Evolutionary conservation across 2,797 vertebrate species (phyloP), one percentile per base, ranked within the genome.

Genomic region (Naso thynnoides): DNA sequence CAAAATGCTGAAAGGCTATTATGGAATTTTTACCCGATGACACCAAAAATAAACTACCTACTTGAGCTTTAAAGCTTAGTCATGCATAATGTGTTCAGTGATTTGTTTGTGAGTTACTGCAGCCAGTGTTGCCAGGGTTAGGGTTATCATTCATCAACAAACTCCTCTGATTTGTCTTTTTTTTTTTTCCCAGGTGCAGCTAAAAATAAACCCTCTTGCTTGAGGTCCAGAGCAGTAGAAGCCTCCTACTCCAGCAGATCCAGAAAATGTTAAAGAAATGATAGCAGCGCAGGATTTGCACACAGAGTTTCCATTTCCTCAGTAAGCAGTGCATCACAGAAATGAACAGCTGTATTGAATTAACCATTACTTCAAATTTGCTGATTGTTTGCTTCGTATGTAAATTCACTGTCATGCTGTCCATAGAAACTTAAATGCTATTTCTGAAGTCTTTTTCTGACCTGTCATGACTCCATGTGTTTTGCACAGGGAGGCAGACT

Each of bases 401-500:
- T 45, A n/a, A 52, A 6, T n/a, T 36, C 33, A 15, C 47, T 38
- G 21, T 38, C 4, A 8, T 33, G 11, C 29, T 11, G 13, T 47
- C 1, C 14, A n/a, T 13, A 0, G 14, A 1, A 52, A 36, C 29
- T 13, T 7, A 10, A 13, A 13, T 61, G 29, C 39, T 47, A 33
- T 42, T 19, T 47, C n/a, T 52, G 3, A 66, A n/a, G 8, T 64
- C 2, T 66, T 15, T 19, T 66, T 49, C 0, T 0, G 36, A 7
- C 14, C 66, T 52, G 2, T 70, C 38, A 58, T 73, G 26, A 52
- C 45, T 78, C 36, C 1, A 6, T 84, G n/a, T 77, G 19, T 75
- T 52, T 16, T 89, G 88, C 75, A 76, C 89, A 98, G 97, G 95
- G 97, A 97, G 91, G 94, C 95, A 91, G 96, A 98, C 88, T 96